These are phyloP conservation scores for Tautogolabrus adspersus DNA, from an alignment of 2,113 vertebrate species.

Conservation along the genomic window DNA sequence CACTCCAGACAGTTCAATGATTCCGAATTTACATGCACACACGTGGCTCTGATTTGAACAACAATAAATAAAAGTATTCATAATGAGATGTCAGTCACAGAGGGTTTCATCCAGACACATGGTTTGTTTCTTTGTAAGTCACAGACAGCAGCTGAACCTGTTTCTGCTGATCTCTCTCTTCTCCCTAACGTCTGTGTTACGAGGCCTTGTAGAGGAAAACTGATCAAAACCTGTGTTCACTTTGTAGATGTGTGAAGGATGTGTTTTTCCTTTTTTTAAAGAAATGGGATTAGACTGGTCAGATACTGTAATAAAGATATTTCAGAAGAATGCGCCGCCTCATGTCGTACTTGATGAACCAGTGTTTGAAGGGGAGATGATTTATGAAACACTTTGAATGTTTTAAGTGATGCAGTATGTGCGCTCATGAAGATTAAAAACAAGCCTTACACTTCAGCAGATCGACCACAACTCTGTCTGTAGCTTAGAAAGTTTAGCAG, in stretches of 20 bases:
- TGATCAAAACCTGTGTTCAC: slow-evolving; percentile 18
- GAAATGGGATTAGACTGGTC: not conserved
- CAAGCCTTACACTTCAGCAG: too few relatives aligned
- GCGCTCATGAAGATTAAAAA: too few relatives aligned
- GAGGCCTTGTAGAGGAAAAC: slow-evolving; percentile 48
- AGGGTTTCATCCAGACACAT: slow-evolving; percentile 29
- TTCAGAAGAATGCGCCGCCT: slow-evolving; percentile 8
- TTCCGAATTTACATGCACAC: not conserved
- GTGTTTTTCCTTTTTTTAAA: slow-evolving; percentile 18
- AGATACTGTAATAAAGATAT: slow-evolving; percentile 56
- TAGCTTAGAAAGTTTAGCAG: too few relatives aligned
- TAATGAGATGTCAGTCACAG: slow-evolving; percentile 12
- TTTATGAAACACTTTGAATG: too few relatives aligned
- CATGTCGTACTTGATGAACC: not conserved
- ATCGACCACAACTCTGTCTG: too few relatives aligned
- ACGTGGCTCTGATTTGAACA: slow-evolving; percentile 13
- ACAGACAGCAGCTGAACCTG: not conserved
- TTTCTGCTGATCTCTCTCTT: slow-evolving; percentile 7
- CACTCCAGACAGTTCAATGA: slow-evolving; percentile 19
- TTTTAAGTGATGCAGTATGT: too few relatives aligned
- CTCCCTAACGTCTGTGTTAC: slow-evolving; percentile 34
- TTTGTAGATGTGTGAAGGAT: slow-evolving; percentile 43
- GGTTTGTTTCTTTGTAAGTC: slow-evolving; percentile 32
- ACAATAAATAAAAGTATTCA: not conserved
- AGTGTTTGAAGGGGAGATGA: not conserved